Base-by-base conservation (phyloP, 2,797 vertebrate species). In the Pangasius djambal region DNA sequence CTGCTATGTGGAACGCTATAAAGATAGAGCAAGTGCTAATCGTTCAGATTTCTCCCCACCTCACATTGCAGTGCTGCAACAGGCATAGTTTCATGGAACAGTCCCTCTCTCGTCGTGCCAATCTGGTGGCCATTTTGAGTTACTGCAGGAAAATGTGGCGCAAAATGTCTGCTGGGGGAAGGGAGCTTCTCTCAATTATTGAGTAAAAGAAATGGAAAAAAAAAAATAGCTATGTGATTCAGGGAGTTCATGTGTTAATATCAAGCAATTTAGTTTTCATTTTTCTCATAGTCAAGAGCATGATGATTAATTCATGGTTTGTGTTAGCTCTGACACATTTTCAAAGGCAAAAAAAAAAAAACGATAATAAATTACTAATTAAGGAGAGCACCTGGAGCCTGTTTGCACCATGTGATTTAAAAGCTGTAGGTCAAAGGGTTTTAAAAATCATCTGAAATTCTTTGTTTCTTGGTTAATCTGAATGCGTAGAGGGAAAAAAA, bases 41-140 rank as follows among this genome's bases (percentile, higher is more conserved):
- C 0, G n/a, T 85, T 85, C 48, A 52, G 83, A 67, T 85, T 34
- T 52, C 25, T 15, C 10, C 37, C 44, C 72, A 59, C 55, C 34
- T 86, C 55, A 44, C 48, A 28, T 59, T 61, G 16, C 34, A 87
- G 63, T 55, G 20, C 75, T 81, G 70, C 52, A 48, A 57, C 85
- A 74, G 72, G 55, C 72, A 55, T 55, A 20, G 22, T 40, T 81
- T 67, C 55, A 13, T 87, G 63, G 75, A 87, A 81, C 86, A 40
- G 75, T 87, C 65, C 37, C 72, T 79, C 37, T 87, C 74, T 78
- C 82, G 52, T 31, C 50, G 57, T 86, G 78, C 69, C 90, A 44
- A 85, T n/a, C 78, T 90, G 91, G 92, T 91, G 90, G 92, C 90
- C 91, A 93, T 93, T 92, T 93, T 91, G 72, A 85, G 88, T 88